phyloP scores from a whole-genome alignment of 2,113 vertebrate genomes.

The Ardeotis arabs region DNA sequence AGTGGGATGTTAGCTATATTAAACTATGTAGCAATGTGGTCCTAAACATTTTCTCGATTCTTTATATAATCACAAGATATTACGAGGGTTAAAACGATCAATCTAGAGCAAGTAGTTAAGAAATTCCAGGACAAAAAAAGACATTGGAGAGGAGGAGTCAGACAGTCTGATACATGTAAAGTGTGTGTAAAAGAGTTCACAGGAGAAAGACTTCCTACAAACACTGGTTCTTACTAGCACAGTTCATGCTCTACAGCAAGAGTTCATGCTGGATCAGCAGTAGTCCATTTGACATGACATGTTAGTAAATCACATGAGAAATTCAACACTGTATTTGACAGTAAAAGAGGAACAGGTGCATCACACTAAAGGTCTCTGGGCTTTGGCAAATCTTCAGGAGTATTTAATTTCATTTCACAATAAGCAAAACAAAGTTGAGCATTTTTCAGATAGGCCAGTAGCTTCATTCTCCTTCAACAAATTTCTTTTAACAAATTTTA shows the following conservation, averaged over 20 bases:
- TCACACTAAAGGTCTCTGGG: neutral
- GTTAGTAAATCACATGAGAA: constrained; percentile 22
- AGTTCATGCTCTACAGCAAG: neutral
- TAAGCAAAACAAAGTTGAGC: neutral
- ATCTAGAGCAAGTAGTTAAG: neutral
- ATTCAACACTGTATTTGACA: neutral
- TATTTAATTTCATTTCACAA: neutral
- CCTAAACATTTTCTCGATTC: neutral
- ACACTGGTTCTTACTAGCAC: neutral
- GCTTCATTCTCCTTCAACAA: neutral
- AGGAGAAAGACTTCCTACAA: neutral
- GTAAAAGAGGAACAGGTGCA: constrained; percentile 32
- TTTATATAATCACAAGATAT: neutral
- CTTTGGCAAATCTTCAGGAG: neutral
- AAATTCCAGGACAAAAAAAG: neutral
- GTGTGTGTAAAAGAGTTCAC: neutral
- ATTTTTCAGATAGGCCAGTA: neutral
- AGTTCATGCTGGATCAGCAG: neutral
- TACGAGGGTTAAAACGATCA: neutral
- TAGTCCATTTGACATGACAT: neutral
- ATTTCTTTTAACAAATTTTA: neutral
- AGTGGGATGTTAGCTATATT: neutral
- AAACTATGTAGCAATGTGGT: neutral
- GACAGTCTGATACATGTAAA: neutral
- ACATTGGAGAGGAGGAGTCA: neutral